Evolutionary conservation across 1,140 invertebrate species (phyloP).

Genomic region (Ladona fulva): DNA sequence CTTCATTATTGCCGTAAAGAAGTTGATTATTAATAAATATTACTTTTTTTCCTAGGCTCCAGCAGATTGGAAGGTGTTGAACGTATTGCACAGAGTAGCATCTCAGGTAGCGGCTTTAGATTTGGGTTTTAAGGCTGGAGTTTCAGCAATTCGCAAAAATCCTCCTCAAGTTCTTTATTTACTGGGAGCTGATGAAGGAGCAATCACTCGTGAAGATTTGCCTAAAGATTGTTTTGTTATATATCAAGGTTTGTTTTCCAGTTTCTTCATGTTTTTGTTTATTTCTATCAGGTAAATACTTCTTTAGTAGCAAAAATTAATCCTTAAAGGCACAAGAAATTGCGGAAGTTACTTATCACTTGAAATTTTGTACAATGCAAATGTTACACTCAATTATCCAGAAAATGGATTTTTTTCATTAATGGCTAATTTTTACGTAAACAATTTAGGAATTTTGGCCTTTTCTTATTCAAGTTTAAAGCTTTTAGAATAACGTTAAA

Average conservation of each 20-base stretch:
- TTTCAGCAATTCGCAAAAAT: conserved; percentile 54
- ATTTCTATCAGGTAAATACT: too few species aligned
- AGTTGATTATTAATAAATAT: conserved; percentile 12
- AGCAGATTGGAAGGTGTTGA: conserved; percentile 68
- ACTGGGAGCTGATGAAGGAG: conserved; percentile 84
- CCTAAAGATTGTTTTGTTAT: conserved; percentile 78
- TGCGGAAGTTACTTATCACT: too few species aligned
- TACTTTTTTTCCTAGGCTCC: conserved; percentile 30
- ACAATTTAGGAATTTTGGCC: too few species aligned
- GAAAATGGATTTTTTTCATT: too few species aligned
- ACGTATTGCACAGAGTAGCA: conserved; percentile 83
- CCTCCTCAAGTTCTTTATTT: conserved; percentile 80
- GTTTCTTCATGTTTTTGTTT: too few species aligned
- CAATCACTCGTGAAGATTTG: conserved; percentile 67
- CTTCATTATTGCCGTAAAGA: not conserved
- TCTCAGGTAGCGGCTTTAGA: conserved; percentile 94
- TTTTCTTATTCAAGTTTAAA: too few species aligned
- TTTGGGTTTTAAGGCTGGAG: conserved; percentile 80
- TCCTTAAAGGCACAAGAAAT: too few species aligned
- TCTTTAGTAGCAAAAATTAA: not conserved
- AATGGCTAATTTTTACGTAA: too few species aligned
- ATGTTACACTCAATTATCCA: too few species aligned
- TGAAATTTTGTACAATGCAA: too few species aligned
- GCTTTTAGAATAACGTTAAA: too few species aligned
- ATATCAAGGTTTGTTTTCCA: conserved; percentile 94